Evolutionary conservation across 2,888 invertebrate genomes (phyloP).

Genomic region (Stictocephala bisonia): DNA sequence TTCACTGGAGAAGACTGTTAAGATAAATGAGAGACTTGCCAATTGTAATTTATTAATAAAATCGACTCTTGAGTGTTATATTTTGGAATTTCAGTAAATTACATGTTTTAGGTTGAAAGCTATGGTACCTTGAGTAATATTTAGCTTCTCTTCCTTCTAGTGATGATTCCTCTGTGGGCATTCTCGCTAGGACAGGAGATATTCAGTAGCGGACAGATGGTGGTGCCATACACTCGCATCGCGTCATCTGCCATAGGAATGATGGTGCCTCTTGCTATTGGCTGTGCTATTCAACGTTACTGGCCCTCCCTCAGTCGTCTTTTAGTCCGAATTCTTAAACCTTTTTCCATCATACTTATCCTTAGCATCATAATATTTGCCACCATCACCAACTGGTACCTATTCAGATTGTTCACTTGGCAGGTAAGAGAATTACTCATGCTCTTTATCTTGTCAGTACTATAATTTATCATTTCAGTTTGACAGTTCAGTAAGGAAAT

Average conservation of each 20-base stretch:
- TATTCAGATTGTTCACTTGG: conserved; percentile 91
- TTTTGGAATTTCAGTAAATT: too few species aligned
- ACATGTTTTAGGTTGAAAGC: too few species aligned
- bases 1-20: too few species aligned
- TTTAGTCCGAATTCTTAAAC: conserved; percentile 85
- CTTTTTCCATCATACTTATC: conserved; percentile 82
- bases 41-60: too few species aligned
- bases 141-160: conserved; percentile 67
- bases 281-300: conserved; percentile 71
- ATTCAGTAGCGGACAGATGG: conserved; percentile 74
- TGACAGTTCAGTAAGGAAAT: background rate
- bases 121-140: too few species aligned
- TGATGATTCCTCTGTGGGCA: conserved; percentile 91
- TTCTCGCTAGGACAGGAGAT: conserved; percentile 85
- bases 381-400: conserved; percentile 87
- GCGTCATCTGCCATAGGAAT: conserved; percentile 79
- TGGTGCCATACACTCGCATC: conserved; percentile 83
- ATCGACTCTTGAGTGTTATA: too few species aligned
- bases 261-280: conserved; percentile 80
- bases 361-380: conserved; percentile 89
- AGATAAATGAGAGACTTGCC: too few species aligned
- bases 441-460: conserved; percentile 30
- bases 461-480: background rate
- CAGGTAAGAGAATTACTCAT: conserved; percentile 72
- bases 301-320: conserved; percentile 70